These are phyloP conservation scores for Campylomormyrus numenius DNA, from an alignment of 2,113 vertebrate species.

Conservation along the genomic window DNA sequence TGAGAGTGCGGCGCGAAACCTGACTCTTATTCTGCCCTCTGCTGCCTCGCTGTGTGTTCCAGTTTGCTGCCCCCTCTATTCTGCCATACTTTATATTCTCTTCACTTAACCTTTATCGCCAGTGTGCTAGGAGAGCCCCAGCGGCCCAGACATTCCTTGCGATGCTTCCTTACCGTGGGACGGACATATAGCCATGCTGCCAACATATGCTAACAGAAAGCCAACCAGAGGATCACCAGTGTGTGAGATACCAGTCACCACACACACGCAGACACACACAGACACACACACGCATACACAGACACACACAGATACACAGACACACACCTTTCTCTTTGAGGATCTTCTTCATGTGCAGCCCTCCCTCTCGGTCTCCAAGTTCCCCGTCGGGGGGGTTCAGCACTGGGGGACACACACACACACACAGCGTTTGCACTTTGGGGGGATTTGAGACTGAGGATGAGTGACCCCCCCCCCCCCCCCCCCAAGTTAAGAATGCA, in stretches of 20 bases:
- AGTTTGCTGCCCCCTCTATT: background rate
- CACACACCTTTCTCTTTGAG: constrained; percentile 70
- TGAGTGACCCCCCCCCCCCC: background rate
- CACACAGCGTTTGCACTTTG: background rate
- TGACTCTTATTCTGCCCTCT: background rate
- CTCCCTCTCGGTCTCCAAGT: constrained; percentile 65
- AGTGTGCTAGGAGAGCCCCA: background rate
- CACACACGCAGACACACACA: background rate
- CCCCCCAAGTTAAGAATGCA: background rate
- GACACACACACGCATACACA: background rate
- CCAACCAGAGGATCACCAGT: background rate
- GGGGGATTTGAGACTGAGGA: background rate
- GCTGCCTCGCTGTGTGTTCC: background rate
- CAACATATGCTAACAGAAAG: background rate
- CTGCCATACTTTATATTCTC: background rate
- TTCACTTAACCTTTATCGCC: background rate
- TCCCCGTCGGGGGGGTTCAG: constrained; percentile 66
- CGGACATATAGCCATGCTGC: background rate
- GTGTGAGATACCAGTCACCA: background rate
- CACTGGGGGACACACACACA: constrained; percentile 43
- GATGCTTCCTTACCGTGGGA: background rate
- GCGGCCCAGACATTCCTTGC: background rate
- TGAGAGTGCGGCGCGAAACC: background rate
- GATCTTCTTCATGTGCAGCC: constrained; percentile 69
- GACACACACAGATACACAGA: background rate